Conservation (phyloP, 1,140 invertebrate genomes). For the Drosophila yakuba region DNA sequence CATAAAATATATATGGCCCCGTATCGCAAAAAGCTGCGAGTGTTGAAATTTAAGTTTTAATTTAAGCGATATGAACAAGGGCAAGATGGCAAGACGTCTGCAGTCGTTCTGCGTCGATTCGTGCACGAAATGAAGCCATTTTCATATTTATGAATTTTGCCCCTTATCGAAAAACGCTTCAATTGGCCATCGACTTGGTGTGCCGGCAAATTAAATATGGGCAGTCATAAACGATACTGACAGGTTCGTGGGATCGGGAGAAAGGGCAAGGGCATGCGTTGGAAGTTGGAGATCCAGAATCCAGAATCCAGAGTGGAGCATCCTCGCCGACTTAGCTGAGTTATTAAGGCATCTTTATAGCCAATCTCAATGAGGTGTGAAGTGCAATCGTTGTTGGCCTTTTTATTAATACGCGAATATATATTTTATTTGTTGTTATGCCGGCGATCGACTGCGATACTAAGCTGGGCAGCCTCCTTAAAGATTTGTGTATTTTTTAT, state of each 20-base stretch:
- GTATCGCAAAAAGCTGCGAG: constrained; percentile 65
- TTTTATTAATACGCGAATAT: constrained; percentile 82
- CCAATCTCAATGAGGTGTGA: constrained; percentile 84
- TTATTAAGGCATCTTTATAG: constrained; percentile 84
- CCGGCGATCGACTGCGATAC: constrained; percentile 32
- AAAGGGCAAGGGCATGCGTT: neutral
- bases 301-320: neutral
- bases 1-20: constrained; percentile 71
- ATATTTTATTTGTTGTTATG: constrained; percentile 68
- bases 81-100: constrained; percentile 34
- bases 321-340: constrained; percentile 68
- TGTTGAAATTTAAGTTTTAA: constrained; percentile 83
- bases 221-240: constrained; percentile 82
- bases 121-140: constrained; percentile 76
- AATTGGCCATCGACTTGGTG: constrained; percentile 71
- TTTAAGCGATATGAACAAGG: constrained; percentile 75
- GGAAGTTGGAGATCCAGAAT: neutral
- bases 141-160: constrained; percentile 81
- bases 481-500: constrained; percentile 55
- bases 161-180: constrained; percentile 78
- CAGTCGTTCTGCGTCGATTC: constrained; percentile 13
- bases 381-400: constrained; percentile 79
- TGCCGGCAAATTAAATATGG: constrained; percentile 75
- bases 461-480: constrained; percentile 7
- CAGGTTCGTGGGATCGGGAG: constrained; percentile 27